Percentiles rank a stretch among this genome's conserved stretches.
phyloP scores from a whole-genome alignment of 2,113 vertebrate species.

The Xenopus tropicalis region UCB_Xtro_10.0 CM004449.2:25031001-25031500 shows the following conservation, averaged over 20 bases:
- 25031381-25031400: constrained; percentile 6
- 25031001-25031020: background rate
- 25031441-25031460: constrained; percentile 18
- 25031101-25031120: background rate
- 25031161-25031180: constrained; percentile 34
- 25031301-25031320: constrained; percentile 7
- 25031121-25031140: background rate
- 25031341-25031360: constrained; percentile 1
- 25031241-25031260: background rate
- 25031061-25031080: background rate
- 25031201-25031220: background rate
- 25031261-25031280: background rate
- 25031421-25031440: background rate
- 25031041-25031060: background rate
- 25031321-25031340: background rate
- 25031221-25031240: constrained; percentile 13
- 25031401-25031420: constrained; percentile 11
- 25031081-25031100: background rate
- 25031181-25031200: constrained; percentile 6
- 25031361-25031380: background rate
- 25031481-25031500: background rate
- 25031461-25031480: constrained; percentile 7
- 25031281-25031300: background rate
- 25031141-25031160: constrained; percentile 27
- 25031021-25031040: background rate